Evolutionary conservation across 2,888 invertebrate genomes (phyloP).

Genomic region (Lithophane socia): DNA sequence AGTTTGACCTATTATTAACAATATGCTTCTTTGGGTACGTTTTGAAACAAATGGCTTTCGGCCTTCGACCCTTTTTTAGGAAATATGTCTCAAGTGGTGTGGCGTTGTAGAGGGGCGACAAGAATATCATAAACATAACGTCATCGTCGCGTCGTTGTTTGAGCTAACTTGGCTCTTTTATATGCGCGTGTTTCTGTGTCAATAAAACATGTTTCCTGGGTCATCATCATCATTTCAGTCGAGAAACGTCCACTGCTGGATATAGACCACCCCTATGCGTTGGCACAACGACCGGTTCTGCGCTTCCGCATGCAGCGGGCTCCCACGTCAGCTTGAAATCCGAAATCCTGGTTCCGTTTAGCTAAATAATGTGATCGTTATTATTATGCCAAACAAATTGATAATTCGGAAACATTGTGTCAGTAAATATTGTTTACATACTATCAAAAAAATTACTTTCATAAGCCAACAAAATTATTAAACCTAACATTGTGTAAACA

Average conservation of each 20-base stretch:
- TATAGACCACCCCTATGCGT: not conserved
- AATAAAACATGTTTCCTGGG: not conserved
- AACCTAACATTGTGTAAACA: constrained; percentile 12
- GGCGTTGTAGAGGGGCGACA: not conserved
- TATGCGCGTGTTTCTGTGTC: not conserved
- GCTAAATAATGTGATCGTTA: not conserved
- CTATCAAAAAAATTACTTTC: not conserved
- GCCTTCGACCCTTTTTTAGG: not conserved
- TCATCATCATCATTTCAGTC: not conserved
- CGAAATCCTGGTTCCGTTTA: too few species aligned
- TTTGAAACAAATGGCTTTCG: not conserved
- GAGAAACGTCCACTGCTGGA: not conserved
- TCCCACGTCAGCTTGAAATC: not conserved
- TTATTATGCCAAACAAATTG: not conserved
- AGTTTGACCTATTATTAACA: not conserved
- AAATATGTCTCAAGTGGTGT: not conserved
- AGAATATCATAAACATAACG: not conserved
- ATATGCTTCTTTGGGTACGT: not conserved
- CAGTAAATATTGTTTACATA: not conserved
- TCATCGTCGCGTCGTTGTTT: too few species aligned
- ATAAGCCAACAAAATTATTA: constrained; percentile 5
- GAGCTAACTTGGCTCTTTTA: not conserved
- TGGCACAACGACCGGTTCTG: too few species aligned
- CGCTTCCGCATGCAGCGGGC: not conserved
- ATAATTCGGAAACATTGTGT: not conserved